These are phyloP conservation scores for Cheilosia impressa DNA, from an alignment of 2,888 invertebrate species.

Conservation along the genomic window DNA sequence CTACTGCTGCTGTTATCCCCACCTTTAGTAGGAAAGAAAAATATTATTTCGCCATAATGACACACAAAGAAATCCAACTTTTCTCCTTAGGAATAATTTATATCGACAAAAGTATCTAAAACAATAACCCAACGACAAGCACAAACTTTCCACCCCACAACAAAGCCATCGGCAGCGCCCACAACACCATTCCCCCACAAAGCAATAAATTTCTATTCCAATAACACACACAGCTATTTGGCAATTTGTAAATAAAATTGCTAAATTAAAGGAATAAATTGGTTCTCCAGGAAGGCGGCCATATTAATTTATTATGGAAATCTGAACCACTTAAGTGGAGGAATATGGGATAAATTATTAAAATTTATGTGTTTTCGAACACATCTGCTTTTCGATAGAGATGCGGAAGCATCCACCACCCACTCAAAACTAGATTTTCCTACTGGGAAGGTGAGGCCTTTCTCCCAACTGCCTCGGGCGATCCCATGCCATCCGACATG, in stretches of 20 bases:
- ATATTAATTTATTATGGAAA: conserved; percentile 83
- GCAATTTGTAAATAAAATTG: conserved; percentile 82
- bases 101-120: conserved; percentile 74
- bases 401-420: neutral
- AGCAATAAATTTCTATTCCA: conserved; percentile 75
- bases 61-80: conserved; percentile 72
- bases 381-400: conserved; percentile 67
- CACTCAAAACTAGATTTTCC: conserved; percentile 25
- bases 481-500: neutral
- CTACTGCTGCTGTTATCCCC: neutral
- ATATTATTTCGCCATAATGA: conserved; percentile 71
- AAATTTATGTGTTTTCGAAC: conserved; percentile 81
- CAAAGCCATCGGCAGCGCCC: conserved; percentile 42
- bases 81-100: conserved; percentile 69
- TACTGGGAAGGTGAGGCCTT: conserved; percentile 18
- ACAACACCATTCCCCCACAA: conserved; percentile 43
- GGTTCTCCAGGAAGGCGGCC: conserved; percentile 69
- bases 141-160: conserved; percentile 53
- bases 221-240: conserved; percentile 69
- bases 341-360: conserved; percentile 82
- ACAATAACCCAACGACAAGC: conserved; percentile 72
- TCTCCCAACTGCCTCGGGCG: neutral
- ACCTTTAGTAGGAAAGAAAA: conserved; percentile 35
- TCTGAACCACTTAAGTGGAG: conserved; percentile 83
- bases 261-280: conserved; percentile 82